Evolutionary conservation across 2,113 vertebrate species (phyloP).

Genomic region (Saguinus imperator): DNA sequence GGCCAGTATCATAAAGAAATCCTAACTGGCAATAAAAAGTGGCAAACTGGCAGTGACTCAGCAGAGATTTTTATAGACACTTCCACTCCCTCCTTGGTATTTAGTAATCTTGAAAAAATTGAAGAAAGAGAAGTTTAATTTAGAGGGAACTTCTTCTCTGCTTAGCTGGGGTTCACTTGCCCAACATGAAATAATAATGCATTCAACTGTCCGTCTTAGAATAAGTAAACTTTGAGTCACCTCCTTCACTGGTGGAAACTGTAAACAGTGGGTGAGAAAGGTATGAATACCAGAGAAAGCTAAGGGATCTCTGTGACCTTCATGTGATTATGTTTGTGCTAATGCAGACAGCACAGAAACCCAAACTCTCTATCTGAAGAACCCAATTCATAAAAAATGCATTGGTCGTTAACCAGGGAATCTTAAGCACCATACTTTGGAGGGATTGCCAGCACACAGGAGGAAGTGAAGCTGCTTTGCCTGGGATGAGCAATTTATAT

Average conservation of each 20-base stretch:
- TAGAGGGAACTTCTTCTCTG: constrained; percentile 78
- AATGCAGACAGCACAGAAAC: constrained; percentile 76
- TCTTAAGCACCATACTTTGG: constrained; percentile 38
- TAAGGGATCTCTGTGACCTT: constrained; percentile 78
- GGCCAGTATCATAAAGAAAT: constrained; percentile 38
- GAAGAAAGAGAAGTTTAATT: constrained; percentile 82
- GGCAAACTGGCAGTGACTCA: constrained; percentile 52
- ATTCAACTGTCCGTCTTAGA: constrained; percentile 80
- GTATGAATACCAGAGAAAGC: constrained; percentile 74
- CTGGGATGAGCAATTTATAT: constrained; percentile 65
- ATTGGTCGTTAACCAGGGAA: constrained; percentile 74
- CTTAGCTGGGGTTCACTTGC: constrained; percentile 80
- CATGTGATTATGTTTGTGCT: constrained; percentile 84
- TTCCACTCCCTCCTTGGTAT: constrained; percentile 71
- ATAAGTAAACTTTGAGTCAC: constrained; percentile 81
- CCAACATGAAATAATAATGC: constrained; percentile 86
- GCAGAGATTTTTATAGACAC: constrained; percentile 64
- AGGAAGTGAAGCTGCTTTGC: constrained; percentile 67
- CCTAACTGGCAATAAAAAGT: constrained; percentile 48
- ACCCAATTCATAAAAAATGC: constrained; percentile 83
- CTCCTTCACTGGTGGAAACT: constrained; percentile 73
- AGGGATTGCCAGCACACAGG: neutral
- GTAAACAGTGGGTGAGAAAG: constrained; percentile 72
- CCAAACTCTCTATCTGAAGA: constrained; percentile 74
- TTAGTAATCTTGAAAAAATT: constrained; percentile 79